phyloP scores from a whole-genome alignment of 30 jellyfish, hydroid and myxozoan species.

The Haliclystus octoradiatus region DNA sequence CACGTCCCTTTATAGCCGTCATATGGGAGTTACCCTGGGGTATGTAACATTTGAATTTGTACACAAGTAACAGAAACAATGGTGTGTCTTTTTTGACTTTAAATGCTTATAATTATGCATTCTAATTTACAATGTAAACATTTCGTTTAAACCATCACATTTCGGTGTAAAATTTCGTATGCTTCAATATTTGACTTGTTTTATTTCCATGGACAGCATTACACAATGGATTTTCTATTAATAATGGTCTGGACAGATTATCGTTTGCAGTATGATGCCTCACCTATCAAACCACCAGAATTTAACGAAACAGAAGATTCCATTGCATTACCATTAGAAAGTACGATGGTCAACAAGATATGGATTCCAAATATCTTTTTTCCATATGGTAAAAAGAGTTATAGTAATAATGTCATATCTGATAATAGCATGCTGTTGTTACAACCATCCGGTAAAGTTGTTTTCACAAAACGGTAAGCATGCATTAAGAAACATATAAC shows the following conservation, averaged over 20 bases:
- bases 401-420: neutral
- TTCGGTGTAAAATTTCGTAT: too few species aligned
- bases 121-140: too few species aligned
- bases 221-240: conserved; percentile 1
- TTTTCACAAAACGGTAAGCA: conserved; percentile 8
- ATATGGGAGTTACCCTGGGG: too few species aligned
- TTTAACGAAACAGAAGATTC: neutral
- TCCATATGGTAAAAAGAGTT: conserved; percentile 6
- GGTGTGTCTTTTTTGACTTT: too few species aligned
- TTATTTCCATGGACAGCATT: neutral
- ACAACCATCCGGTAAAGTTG: conserved; percentile 5
- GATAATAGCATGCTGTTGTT: neutral
- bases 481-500: neutral
- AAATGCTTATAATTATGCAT: too few species aligned
- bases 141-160: too few species aligned
- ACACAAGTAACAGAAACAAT: too few species aligned
- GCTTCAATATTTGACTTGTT: too few species aligned
- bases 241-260: conserved; percentile 7
- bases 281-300: too few species aligned
- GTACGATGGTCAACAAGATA: neutral
- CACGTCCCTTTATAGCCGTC: too few species aligned
- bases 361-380: conserved; percentile 18
- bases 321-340: neutral
- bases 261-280: too few species aligned
- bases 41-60: too few species aligned